Conservation (phyloP, 2,888 invertebrate genomes). For the Trichopria drosophilae region DNA sequence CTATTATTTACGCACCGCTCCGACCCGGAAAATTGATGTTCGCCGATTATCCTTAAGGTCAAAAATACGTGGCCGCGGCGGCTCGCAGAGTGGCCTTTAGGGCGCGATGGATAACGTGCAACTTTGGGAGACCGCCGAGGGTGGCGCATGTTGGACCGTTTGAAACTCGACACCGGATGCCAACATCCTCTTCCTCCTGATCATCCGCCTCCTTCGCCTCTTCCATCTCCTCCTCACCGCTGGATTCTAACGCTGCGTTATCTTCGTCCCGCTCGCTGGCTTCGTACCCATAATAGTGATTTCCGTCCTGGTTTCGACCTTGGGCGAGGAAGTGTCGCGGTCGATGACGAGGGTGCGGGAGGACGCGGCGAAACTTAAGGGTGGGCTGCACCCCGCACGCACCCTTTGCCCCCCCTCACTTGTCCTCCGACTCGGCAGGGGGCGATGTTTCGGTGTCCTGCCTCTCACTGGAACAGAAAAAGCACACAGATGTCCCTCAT, state of each 20-base stretch:
- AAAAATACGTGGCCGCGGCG: conserved; percentile 45
- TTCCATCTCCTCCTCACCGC: conserved; percentile 23
- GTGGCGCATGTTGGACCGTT: no score
- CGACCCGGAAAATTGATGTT: no score
- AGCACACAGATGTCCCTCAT: no score
- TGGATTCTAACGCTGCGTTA: background rate
- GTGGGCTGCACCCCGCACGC: conserved; percentile 51
- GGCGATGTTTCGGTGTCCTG: conserved; percentile 53
- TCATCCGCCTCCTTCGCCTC: conserved; percentile 31
- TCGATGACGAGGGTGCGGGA: conserved; percentile 45
- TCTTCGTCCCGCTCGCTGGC: conserved; percentile 16
- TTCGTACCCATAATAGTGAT: conserved; percentile 26
- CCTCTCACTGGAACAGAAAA: conserved; percentile 51
- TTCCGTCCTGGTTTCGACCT: conserved; percentile 28
- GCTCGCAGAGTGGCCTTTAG: conserved; percentile 43
- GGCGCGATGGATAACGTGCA: conserved; percentile 44
- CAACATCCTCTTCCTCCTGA: conserved; percentile 23
- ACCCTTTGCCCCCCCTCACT: conserved; percentile 55
- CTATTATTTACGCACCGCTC: no score
- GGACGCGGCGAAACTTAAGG: conserved; percentile 47
- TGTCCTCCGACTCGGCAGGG: conserved; percentile 50
- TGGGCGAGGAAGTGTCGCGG: conserved; percentile 28
- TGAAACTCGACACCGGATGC: conserved; percentile 26
- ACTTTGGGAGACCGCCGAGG: conserved; percentile 42
- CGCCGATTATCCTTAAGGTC: no score